A percentile compares a stretch with the other conserved stretches of the same genome.
Evolutionary conservation across 1,140 invertebrate species (phyloP).

Genomic region (Leguminivora glycinivorella): DNA sequence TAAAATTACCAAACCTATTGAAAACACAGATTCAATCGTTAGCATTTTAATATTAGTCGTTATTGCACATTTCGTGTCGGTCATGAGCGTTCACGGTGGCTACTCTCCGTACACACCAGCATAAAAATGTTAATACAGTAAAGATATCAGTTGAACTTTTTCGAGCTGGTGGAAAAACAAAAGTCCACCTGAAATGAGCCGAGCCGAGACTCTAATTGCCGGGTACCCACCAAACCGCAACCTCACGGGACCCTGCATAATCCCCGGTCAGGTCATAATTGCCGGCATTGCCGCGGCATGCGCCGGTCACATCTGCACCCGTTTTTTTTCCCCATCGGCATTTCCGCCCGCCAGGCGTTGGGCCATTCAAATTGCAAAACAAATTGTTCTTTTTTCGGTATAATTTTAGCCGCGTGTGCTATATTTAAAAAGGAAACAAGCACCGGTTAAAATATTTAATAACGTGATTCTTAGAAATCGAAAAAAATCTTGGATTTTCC

Average conservation of each 20-base stretch:
- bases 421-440: neutral
- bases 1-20: too few species aligned
- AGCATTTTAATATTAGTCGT: too few species aligned
- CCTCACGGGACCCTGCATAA: slow-evolving; percentile 18
- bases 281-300: slow-evolving; percentile 10
- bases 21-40: too few species aligned
- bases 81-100: too few species aligned
- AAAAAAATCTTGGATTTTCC: too few species aligned
- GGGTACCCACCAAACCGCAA: neutral
- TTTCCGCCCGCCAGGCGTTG: slow-evolving; percentile 13
- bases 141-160: too few species aligned
- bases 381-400: slow-evolving; percentile 17
- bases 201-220: too few species aligned
- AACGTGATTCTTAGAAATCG: neutral
- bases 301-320: slow-evolving; percentile 23
- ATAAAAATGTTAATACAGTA: too few species aligned
- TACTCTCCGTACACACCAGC: too few species aligned
- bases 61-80: too few species aligned
- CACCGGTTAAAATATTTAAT: neutral
- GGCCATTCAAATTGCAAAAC: slow-evolving; percentile 27
- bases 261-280: slow-evolving; percentile 10
- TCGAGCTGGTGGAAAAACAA: too few species aligned
- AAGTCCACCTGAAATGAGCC: too few species aligned
- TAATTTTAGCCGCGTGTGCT: slow-evolving; percentile 5
- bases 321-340: slow-evolving; percentile 23